A percentile compares a stretch with the other conserved stretches of the same genome.
Conservation (phyloP, 2,113 vertebrate species). For the Corythaixoides concolor region DNA sequence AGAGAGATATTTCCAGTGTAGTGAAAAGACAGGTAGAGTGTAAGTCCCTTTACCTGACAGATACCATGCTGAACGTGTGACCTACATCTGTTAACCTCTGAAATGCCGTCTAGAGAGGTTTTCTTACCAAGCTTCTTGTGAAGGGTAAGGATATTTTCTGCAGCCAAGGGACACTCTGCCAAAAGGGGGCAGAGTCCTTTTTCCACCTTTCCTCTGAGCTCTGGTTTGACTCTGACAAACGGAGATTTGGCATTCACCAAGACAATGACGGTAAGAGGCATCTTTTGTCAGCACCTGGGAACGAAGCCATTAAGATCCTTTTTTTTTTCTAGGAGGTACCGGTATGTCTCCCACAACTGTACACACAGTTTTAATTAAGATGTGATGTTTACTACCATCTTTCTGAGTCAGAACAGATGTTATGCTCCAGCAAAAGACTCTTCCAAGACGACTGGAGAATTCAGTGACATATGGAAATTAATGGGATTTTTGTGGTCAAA, state of each 20-base stretch:
- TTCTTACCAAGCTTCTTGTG: not conserved
- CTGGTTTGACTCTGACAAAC: not conserved
- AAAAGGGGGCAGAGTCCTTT: not conserved
- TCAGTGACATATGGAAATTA: constrained; percentile 47
- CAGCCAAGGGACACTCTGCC: not conserved
- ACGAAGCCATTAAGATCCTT: not conserved
- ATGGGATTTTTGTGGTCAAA: constrained; percentile 35
- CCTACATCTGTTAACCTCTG: not conserved
- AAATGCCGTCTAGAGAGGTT: not conserved
- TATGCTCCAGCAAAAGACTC: not conserved
- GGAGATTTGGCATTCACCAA: not conserved
- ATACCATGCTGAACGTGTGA: not conserved
- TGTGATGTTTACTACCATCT: constrained; percentile 11
- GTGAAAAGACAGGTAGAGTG: not conserved
- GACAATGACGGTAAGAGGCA: not conserved
- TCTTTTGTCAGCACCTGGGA: not conserved
- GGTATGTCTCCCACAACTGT: not conserved
- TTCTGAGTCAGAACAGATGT: constrained; percentile 56
- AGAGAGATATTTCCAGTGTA: not conserved
- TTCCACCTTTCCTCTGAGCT: not conserved
- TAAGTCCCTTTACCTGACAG: not conserved
- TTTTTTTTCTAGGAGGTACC: not conserved
- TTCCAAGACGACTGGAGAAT: not conserved
- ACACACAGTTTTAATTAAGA: constrained; percentile 41
- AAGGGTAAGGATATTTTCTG: not conserved